Base-by-base conservation (phyloP, 1,140 invertebrate genomes). In the Drosophila willistoni region DNA sequence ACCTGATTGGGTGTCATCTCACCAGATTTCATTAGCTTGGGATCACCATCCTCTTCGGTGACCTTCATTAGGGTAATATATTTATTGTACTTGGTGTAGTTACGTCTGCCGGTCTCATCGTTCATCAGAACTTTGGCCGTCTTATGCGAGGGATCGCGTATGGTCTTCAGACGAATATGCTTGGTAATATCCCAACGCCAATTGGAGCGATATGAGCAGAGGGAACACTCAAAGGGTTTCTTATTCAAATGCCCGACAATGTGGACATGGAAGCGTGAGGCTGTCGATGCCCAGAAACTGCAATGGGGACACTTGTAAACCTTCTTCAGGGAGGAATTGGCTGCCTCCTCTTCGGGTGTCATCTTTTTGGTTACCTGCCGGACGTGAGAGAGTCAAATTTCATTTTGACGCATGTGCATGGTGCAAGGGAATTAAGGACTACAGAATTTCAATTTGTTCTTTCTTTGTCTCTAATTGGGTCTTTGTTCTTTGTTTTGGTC, bases 141-240 rank as follows among this genome's bases (percentile, higher is more conserved):
- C 78, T 94, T 94, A 92, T 98, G 96, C 42, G 95, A 95, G 64
- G 94, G 94, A 93, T 98, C 97, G 65, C 96, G 93, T 13, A 95
- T 95, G 13, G 96, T 95, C 93, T 97, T 98, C 79, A 98, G 93
- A 90, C 97, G 96, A 66, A 98, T 98, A 92, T 99, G 98, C 93
- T 98, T 98, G 47, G 97, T 98, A 68, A 99, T 98, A 93, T 98
- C 97, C 97, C 97, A 98, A 72, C 97, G 94, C 97, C 97, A 98
- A 92, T 98, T 98, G 22, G 97, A 98, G 72, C 97, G 95, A 90
- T 98, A 98, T 22, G 96, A 95, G 93, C 98, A 99, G 3, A 97
- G 93, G 3, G 98, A 98, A 93, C 98, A 99, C 93, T 98, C 97
- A 91, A 98, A 99, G 4, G 98, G 98, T 91, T 98, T 97, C 91